These are phyloP conservation scores for Silurus glanis DNA, from an alignment of 2,113 vertebrate genomes.

Conservation along the genomic window DNA sequence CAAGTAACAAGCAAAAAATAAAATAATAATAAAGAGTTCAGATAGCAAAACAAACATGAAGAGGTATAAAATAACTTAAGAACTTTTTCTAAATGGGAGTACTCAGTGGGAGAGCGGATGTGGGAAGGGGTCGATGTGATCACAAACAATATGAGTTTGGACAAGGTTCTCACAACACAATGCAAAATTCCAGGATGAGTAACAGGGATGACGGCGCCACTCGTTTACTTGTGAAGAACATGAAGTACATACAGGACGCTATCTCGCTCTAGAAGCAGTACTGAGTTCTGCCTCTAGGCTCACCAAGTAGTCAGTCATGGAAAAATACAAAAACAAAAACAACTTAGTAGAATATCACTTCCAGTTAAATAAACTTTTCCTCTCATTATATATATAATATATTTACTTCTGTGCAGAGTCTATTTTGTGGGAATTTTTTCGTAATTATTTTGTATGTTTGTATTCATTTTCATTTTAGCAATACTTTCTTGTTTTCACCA, in stretches of 20 bases:
- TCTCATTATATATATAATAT: conserved; percentile 74
- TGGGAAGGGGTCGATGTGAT: conserved; percentile 59
- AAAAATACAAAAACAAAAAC: conserved; percentile 59
- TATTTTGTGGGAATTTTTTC: conserved; percentile 66
- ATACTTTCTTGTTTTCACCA: conserved; percentile 96
- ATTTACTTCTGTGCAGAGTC: conserved; percentile 70
- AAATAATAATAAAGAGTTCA: conserved; percentile 27
- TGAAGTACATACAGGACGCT: conserved; percentile 83
- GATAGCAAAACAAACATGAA: conserved; percentile 77
- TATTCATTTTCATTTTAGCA: conserved; percentile 74
- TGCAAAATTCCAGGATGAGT: conserved; percentile 34
- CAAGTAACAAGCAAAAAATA: conserved; percentile 81
- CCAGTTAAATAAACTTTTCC: conserved; percentile 76
- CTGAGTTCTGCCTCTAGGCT: conserved; percentile 77
- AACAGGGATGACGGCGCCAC: conserved; percentile 24
- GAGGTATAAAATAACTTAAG: conserved; percentile 99
- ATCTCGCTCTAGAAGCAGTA: conserved; percentile 81
- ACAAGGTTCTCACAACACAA: conserved; percentile 36
- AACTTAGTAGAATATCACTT: conserved; percentile 77
- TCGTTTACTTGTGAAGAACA: conserved; percentile 74
- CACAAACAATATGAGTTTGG: conserved; percentile 56
- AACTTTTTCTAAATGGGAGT: conserved; percentile 75
- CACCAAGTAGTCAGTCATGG: conserved; percentile 81
- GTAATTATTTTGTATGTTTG: conserved; percentile 7
- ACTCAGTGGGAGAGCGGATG: conserved; percentile 62